Base-by-base conservation (phyloP, 2,888 invertebrate species). In the Ornithoptera priamus region DNA sequence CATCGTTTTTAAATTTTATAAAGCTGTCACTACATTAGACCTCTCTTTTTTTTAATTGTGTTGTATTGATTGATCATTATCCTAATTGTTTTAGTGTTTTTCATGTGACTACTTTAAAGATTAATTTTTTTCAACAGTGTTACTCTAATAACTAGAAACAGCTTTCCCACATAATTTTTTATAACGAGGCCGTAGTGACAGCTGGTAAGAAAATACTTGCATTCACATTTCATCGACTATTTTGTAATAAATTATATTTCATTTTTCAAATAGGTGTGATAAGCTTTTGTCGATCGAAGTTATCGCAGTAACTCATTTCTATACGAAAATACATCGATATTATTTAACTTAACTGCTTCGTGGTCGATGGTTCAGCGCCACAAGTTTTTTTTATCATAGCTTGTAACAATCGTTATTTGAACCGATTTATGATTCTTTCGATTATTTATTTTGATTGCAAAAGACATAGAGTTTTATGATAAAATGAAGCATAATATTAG, bases 381-480 rank as follows among this genome's bases (percentile, higher is more conserved):
- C 7, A 50, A 50, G 53, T 53, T 36, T 65, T 57, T 57, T 56
- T 17, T 65, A 12, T 36, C 59, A 42, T 22, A 78, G 78, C 81
- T 80, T 81, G 78, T 78, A 73, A 74, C 70, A 71, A 67, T 68
- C 73, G 73, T 78, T 75, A 76, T 75, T 78, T 81, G 78, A 81
- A 81, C 75, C 78, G 81, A 84, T 79, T 80, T 77, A 80, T 75
- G 74, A 75, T 75, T 77, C 75, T 76, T 79, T 77, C 77, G 72
- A 75, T 80, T 79, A 78, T 80, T 80, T 80, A 78, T 81, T 39
- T 79, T 79, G 77, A 76, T 77, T 72, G 72, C 58, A 77, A 77
- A 81, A 86, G 85, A 87, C 60, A 81, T 79, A 81, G 80, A 82
- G 80, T 83, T 82, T 82, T 72, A 79, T 80, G 30, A 70, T 75